A percentile compares a stretch with the other conserved stretches of the same genome.
phyloP scores from a whole-genome alignment of 2,888 invertebrate genomes.

The Unio pictorum region DNA sequence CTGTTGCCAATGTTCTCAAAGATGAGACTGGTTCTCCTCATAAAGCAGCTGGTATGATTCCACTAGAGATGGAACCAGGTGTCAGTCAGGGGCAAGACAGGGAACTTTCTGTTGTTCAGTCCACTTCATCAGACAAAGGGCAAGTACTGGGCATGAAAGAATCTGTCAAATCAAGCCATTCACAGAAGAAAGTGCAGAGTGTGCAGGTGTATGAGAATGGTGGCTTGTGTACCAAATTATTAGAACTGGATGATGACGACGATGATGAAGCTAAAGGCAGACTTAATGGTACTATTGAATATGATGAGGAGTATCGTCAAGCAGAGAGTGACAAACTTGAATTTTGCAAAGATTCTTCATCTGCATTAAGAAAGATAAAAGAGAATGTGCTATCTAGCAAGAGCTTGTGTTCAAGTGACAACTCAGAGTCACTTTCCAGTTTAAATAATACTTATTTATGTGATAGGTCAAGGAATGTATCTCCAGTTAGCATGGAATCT shows the following conservation, averaged over 20 bases:
- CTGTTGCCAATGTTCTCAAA: constrained; percentile 77
- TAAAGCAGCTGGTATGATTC: too few species aligned
- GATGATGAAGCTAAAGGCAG: constrained; percentile 28
- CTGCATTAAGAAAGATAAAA: too few species aligned
- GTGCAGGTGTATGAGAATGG: constrained; percentile 47
- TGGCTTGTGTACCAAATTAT: constrained; percentile 33
- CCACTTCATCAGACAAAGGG: neutral
- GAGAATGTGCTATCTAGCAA: too few species aligned
- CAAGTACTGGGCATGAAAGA: neutral
- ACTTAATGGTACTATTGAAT: constrained; percentile 50
- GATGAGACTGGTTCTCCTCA: constrained; percentile 5
- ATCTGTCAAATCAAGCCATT: constrained; percentile 4
- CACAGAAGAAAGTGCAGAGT: constrained; percentile 27
- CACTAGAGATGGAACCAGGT: too few species aligned
- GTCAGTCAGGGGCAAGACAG: too few species aligned
- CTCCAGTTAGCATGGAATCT: too few species aligned
- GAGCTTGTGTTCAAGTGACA: too few species aligned
- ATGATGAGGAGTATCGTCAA: constrained; percentile 45
- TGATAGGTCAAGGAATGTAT: too few species aligned
- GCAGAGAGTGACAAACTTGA: constrained; percentile 24
- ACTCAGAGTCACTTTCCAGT: too few species aligned
- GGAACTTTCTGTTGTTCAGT: too few species aligned
- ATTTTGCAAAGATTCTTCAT: too few species aligned
- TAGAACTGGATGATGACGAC: constrained; percentile 41
- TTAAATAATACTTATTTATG: too few species aligned